Percentiles rank a stretch among this genome's conserved stretches.
Evolutionary conservation across 2,888 invertebrate genomes (phyloP).

Genomic region (Aporophyla nigra): DNA sequence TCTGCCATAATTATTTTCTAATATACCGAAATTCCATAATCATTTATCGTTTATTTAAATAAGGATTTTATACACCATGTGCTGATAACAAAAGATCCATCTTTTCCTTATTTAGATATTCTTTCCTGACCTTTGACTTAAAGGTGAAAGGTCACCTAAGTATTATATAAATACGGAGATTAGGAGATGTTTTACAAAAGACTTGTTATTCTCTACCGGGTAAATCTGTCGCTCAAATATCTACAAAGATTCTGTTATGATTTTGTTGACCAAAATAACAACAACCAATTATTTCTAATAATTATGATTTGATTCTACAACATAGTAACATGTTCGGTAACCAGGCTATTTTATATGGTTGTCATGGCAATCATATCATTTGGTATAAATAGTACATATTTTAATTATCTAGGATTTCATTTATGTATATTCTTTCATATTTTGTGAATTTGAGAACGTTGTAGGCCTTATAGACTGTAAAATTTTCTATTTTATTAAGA

Average conservation of each 20-base stretch:
- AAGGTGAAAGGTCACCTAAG: conserved; percentile 18
- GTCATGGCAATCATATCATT: no score
- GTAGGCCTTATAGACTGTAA: no score
- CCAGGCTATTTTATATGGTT: no score
- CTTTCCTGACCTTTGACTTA: conserved; percentile 29
- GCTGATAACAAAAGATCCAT: not conserved
- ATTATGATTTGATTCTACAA: no score
- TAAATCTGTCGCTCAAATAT: not conserved
- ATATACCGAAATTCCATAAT: not conserved
- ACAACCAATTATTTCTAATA: not conserved
- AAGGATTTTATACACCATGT: not conserved
- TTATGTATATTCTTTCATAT: no score
- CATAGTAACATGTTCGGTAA: no score
- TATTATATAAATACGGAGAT: conserved; percentile 1
- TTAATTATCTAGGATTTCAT: no score
- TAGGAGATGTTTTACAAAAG: not conserved
- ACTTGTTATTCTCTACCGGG: no score
- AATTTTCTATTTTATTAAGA: no score
- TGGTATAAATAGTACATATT: no score
- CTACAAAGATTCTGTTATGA: not conserved
- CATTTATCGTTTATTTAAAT: conserved; percentile 11
- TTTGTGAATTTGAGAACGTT: no score
- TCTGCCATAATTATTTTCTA: not conserved
- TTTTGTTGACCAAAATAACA: not conserved
- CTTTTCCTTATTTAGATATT: conserved; percentile 25